Evolutionary conservation across 1,140 invertebrate species (phyloP).

Genomic region (Drosophila elegans): DNA sequence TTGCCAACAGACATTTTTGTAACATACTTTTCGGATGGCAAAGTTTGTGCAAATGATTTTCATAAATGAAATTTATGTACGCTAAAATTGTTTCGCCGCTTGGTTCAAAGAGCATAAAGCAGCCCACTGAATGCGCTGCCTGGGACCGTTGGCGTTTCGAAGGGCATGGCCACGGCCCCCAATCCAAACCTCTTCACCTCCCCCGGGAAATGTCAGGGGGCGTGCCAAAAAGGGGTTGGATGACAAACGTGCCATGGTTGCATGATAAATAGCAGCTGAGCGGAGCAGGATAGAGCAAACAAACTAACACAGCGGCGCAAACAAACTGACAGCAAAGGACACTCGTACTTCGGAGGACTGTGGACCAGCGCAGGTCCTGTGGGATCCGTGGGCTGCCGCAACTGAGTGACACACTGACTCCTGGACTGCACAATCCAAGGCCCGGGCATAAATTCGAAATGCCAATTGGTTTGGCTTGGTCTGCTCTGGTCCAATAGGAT

Average conservation of each 20-base stretch:
- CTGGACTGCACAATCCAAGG: constrained; percentile 31
- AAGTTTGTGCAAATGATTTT: constrained; percentile 72
- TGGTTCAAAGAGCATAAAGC: constrained; percentile 62
- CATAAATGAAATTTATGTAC: constrained; percentile 78
- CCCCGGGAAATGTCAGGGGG: not conserved
- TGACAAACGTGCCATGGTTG: constrained; percentile 79
- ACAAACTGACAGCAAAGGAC: constrained; percentile 19
- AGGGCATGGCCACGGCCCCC: constrained; percentile 10
- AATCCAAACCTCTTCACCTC: too few species aligned
- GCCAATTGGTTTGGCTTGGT: constrained; percentile 51
- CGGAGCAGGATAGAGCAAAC: constrained; percentile 47
- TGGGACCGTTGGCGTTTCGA: constrained; percentile 9
- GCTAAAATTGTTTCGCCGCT: constrained; percentile 69
- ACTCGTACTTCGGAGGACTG: constrained; percentile 33
- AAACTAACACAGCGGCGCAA: constrained; percentile 48
- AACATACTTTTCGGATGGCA: constrained; percentile 42
- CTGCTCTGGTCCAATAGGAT: constrained; percentile 59
- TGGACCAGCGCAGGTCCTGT: constrained; percentile 24
- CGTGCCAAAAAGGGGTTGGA: constrained; percentile 48
- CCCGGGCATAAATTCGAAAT: constrained; percentile 67
- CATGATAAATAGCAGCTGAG: constrained; percentile 72
- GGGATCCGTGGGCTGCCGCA: constrained; percentile 47
- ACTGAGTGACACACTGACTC: constrained; percentile 44
- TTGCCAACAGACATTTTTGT: constrained; percentile 43
- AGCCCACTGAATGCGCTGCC: constrained; percentile 47